Evolutionary conservation across 2,113 vertebrate species (phyloP).

Genomic region (Saiga tatarica): DNA sequence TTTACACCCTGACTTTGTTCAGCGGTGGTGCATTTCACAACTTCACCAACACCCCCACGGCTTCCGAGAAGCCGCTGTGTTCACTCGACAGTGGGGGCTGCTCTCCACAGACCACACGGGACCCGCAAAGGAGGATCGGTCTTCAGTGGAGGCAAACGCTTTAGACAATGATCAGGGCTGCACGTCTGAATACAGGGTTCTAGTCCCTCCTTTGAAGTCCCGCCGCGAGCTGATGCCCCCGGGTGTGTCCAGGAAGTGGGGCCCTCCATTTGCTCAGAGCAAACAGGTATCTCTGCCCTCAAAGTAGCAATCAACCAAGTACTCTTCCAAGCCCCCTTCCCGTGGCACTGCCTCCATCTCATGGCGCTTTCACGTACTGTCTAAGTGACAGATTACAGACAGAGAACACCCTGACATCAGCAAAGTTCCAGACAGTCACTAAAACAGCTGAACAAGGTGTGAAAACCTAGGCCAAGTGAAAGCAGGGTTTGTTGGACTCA

Average conservation of each 20-base stretch:
- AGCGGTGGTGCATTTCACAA: background rate
- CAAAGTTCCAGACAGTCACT: background rate
- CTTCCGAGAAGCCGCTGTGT: background rate
- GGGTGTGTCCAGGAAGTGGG: background rate
- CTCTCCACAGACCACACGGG: background rate
- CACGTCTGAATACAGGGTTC: background rate
- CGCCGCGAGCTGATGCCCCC: accelerated
- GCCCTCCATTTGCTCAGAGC: background rate
- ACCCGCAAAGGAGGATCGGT: background rate
- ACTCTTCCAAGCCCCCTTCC: background rate
- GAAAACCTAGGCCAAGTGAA: background rate
- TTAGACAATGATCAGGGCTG: background rate
- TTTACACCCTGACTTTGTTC: background rate
- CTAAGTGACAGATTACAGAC: background rate
- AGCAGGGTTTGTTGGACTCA: background rate
- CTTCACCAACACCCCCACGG: background rate
- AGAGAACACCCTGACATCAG: background rate
- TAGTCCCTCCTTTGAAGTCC: background rate
- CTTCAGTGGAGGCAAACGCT: background rate
- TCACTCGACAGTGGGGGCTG: background rate
- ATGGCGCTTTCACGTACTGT: background rate
- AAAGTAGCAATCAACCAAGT: background rate
- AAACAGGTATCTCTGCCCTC: background rate
- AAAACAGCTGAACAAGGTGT: background rate
- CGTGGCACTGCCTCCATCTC: background rate